Conservation (phyloP, 2,113 vertebrate genomes). For the Thymallus thymallus region DNA sequence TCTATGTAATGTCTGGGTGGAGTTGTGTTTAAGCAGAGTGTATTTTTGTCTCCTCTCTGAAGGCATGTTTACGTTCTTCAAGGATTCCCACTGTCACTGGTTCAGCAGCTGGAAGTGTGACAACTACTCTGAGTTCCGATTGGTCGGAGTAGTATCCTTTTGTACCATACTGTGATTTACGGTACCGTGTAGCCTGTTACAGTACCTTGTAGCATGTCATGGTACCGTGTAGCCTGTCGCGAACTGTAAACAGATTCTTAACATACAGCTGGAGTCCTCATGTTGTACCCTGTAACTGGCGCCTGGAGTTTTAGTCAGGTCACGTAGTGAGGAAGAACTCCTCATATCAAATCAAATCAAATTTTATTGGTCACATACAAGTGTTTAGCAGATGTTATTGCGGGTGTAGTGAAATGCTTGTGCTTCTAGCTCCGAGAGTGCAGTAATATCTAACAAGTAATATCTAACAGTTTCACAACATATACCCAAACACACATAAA, state of each 20-base stretch:
- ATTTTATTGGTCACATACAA: no score
- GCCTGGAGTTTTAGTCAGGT: no score
- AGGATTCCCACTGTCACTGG: slow-evolving; percentile 95
- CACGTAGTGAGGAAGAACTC: neutral
- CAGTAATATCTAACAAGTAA: no score
- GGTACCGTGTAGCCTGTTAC: no score
- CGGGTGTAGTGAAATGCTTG: no score
- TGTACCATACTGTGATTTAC: neutral
- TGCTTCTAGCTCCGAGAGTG: no score
- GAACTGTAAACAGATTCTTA: slow-evolving; percentile 34
- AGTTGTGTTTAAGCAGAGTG: neutral
- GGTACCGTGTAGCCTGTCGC: slow-evolving; percentile 6
- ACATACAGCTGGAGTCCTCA: slow-evolving; percentile 24
- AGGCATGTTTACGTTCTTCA: slow-evolving; percentile 99
- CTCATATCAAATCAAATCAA: no score
- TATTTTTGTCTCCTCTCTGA: slow-evolving; percentile 36
- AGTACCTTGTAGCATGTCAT: no score
- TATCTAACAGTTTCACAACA: no score
- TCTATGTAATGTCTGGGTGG: neutral
- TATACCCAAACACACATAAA: no score
- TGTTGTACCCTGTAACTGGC: neutral
- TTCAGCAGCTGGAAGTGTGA: slow-evolving; percentile 98
- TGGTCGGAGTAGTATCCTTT: slow-evolving; percentile 99
- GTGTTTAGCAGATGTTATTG: no score
- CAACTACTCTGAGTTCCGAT: slow-evolving; percentile 95